A percentile compares a stretch with the other conserved stretches of the same genome.
phyloP scores from a whole-genome alignment of 2,888 invertebrate genomes.

The Ptilodon capucinus region DNA sequence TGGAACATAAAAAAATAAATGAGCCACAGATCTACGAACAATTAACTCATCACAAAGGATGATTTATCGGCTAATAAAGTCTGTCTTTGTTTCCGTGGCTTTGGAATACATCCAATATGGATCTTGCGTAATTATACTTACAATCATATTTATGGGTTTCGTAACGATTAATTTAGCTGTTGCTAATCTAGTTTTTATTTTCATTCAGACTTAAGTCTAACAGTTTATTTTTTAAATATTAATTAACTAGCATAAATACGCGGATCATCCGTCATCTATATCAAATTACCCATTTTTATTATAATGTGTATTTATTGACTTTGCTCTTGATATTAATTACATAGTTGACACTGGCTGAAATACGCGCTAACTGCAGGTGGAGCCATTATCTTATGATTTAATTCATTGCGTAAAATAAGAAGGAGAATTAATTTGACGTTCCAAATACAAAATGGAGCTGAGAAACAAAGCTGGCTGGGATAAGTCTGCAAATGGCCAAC shows the following conservation, averaged over 20 bases:
- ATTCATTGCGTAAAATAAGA: too few species aligned
- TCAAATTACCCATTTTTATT: too few species aligned
- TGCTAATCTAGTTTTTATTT: background rate
- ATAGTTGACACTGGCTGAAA: too few species aligned
- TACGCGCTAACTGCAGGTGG: too few species aligned
- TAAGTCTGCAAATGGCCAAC: constrained; percentile 1
- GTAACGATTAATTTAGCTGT: background rate
- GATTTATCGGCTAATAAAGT: constrained; percentile 45
- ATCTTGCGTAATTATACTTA: constrained; percentile 38
- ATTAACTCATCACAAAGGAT: constrained; percentile 43
- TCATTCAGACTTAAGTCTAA: too few species aligned
- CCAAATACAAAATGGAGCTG: too few species aligned
- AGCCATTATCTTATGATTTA: too few species aligned
- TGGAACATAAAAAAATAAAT: background rate
- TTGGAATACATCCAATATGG: constrained; percentile 49
- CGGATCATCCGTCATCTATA: too few species aligned
- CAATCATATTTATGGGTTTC: constrained; percentile 21
- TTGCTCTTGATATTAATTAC: too few species aligned
- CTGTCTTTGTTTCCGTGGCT: constrained; percentile 38
- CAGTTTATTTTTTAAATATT: background rate
- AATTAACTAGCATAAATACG: background rate
- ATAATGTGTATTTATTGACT: too few species aligned
- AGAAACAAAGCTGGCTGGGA: too few species aligned
- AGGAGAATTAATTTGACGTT: too few species aligned
- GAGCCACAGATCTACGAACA: constrained; percentile 16